These are phyloP conservation scores for Rhabdomys dilectus DNA, from an alignment of 2,113 vertebrate species.

Conservation along the genomic window DNA sequence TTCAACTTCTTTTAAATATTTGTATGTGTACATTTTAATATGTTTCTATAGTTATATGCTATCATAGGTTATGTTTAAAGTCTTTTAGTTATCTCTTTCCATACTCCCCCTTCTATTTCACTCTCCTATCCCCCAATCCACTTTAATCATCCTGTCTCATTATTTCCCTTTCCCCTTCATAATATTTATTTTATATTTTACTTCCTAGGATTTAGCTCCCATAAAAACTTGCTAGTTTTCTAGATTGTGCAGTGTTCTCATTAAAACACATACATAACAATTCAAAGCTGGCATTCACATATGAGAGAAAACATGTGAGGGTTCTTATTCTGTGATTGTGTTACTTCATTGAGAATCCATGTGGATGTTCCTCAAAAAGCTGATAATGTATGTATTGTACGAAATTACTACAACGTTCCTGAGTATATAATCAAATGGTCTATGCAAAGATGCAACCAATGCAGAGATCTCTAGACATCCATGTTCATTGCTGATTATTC, in stretches of 20 bases:
- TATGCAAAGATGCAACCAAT: not conserved
- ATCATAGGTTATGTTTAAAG: not conserved
- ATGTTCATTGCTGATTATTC: not conserved
- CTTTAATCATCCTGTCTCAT: not conserved
- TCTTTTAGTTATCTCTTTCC: not conserved
- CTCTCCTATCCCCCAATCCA: not conserved
- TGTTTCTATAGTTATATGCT: not conserved
- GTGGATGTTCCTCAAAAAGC: not conserved
- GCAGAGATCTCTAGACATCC: not conserved
- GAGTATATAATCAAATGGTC: not conserved
- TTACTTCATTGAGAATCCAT: not conserved
- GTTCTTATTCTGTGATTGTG: not conserved
- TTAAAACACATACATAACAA: not conserved
- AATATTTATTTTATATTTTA: not conserved
- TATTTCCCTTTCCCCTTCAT: not conserved
- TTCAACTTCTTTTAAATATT: not conserved
- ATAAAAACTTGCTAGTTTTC: not conserved
- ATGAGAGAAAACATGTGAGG: not conserved
- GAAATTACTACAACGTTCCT: not conserved
- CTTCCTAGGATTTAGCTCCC: not conserved
- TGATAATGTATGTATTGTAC: not conserved
- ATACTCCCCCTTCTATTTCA: not conserved
- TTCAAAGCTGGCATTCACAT: not conserved
- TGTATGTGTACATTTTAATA: not conserved
- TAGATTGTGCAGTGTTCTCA: not conserved